Percentiles rank a stretch among this genome's conserved stretches.
Evolutionary conservation across 2,888 invertebrate species (phyloP).

Genomic region (Troides oblongomaculatus): DNA sequence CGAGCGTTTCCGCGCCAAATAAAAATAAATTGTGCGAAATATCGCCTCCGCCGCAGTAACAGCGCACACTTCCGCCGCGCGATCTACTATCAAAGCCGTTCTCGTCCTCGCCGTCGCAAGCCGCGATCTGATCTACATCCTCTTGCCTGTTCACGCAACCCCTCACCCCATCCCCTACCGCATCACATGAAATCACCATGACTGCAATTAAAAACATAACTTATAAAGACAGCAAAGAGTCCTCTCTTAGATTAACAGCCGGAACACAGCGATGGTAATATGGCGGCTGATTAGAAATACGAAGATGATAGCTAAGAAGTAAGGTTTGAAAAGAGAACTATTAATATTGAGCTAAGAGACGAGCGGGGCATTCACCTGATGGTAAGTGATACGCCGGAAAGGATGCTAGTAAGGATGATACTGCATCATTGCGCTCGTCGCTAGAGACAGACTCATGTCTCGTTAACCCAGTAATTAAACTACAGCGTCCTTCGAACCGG

Average conservation of each 20-base stretch:
- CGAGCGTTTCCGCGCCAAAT: slow-evolving; percentile 47
- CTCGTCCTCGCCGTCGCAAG: slow-evolving; percentile 13
- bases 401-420: too few species aligned
- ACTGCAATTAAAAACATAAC: too few species aligned
- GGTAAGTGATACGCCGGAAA: too few species aligned
- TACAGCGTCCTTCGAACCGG: too few species aligned
- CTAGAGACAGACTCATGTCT: not conserved
- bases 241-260: not conserved
- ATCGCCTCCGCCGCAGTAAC: slow-evolving; percentile 32
- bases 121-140: not conserved
- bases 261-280: not conserved
- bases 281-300: not conserved
- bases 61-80: slow-evolving; percentile 5
- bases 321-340: too few species aligned
- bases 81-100: slow-evolving; percentile 10
- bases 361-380: too few species aligned
- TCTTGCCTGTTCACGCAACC: not conserved
- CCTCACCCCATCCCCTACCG: not conserved
- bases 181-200: not conserved
- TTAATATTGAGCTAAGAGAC: too few species aligned
- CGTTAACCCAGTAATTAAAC: too few species aligned
- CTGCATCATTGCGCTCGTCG: too few species aligned
- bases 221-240: not conserved
- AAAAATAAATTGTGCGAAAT: slow-evolving; percentile 56
- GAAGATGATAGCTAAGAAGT: too few species aligned